A percentile compares a stretch with the other conserved stretches of the same genome.
These are phyloP conservation scores for Eupithecia exiguata DNA, from an alignment of 2,888 invertebrate species.

Conservation along the genomic window DNA sequence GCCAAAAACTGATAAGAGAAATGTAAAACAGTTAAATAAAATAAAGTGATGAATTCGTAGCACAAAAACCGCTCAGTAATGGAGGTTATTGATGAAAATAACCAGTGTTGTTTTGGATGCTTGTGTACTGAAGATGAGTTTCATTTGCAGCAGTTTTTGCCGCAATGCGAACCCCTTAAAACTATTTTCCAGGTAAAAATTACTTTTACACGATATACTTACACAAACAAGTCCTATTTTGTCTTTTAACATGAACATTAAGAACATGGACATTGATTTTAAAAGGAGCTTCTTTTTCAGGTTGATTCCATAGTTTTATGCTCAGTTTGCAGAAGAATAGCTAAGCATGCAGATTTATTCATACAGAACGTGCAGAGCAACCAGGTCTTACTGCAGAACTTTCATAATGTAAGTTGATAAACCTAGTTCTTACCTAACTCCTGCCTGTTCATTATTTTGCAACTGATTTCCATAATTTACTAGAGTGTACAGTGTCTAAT, in stretches of 20 bases:
- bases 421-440: neutral
- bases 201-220: neutral
- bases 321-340: constrained; percentile 62
- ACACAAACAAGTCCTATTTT: neutral
- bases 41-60: neutral
- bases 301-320: constrained; percentile 59
- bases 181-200: constrained; percentile 63
- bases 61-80: neutral
- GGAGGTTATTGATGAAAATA: constrained; percentile 22
- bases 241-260: neutral
- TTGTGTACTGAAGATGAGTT: constrained; percentile 52
- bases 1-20: neutral
- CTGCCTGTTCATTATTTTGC: too few species aligned
- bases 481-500: too few species aligned
- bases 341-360: constrained; percentile 62
- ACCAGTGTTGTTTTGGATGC: constrained; percentile 63
- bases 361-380: constrained; percentile 68
- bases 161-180: constrained; percentile 57
- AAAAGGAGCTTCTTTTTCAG: constrained; percentile 49
- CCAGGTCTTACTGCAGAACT: constrained; percentile 63
- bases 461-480: neutral
- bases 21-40: neutral
- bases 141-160: constrained; percentile 49
- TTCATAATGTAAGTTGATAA: constrained; percentile 53
- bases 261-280: neutral